phyloP scores from a whole-genome alignment of 2,797 vertebrate genomes.

The Enoplosus armatus region DNA sequence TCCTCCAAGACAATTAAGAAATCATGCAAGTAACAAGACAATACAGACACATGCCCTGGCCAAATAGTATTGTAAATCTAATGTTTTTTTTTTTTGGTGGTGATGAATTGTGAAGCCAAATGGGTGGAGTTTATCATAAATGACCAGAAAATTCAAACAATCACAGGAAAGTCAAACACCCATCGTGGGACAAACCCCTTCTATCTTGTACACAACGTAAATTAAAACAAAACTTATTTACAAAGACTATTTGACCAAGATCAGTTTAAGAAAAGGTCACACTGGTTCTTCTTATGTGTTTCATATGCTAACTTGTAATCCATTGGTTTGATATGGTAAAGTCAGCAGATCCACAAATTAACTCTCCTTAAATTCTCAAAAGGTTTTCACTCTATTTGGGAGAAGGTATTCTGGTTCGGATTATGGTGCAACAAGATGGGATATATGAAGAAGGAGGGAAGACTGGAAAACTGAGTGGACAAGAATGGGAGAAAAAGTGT shows the following conservation, averaged over 20 bases:
- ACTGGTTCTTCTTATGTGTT: background rate
- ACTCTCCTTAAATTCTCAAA: background rate
- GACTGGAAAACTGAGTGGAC: background rate
- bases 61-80: constrained; percentile 13
- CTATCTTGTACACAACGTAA: background rate
- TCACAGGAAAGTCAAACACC: constrained; percentile 5
- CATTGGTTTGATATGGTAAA: background rate
- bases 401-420: background rate
- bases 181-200: background rate
- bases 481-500: constrained; percentile 2
- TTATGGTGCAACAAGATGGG: background rate
- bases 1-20: constrained; percentile 41
- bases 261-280: constrained; percentile 4
- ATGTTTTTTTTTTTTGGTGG: background rate
- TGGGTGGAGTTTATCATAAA: constrained; percentile 5
- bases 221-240: constrained; percentile 9
- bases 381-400: background rate
- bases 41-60: constrained; percentile 44
- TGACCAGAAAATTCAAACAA: background rate
- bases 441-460: background rate
- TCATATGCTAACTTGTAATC: background rate
- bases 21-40: constrained; percentile 71
- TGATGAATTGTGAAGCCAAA: background rate
- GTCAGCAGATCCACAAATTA: constrained; percentile 7
- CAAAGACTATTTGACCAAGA: constrained; percentile 31